phyloP scores from a whole-genome alignment of 1,140 invertebrate genomes.

The Ditylenchus dipsaci region DNA sequence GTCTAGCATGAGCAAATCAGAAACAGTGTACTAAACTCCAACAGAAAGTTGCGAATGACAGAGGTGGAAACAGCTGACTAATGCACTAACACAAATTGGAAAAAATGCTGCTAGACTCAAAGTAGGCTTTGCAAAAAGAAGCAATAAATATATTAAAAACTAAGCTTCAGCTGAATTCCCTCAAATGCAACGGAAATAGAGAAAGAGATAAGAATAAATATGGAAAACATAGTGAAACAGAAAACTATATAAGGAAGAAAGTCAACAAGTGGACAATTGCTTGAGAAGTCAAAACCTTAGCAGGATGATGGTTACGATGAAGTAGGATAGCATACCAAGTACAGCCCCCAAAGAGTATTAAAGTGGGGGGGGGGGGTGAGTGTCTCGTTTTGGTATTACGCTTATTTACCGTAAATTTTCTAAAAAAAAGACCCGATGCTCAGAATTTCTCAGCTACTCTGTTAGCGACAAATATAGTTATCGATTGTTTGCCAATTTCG shows the following conservation, averaged over 20 bases:
- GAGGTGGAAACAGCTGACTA: constrained; percentile 55
- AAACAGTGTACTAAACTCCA: constrained; percentile 46
- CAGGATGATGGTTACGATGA: constrained; percentile 55
- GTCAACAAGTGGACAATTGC: constrained; percentile 37
- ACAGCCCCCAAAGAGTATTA: too few relatives aligned
- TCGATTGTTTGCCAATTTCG: too few relatives aligned
- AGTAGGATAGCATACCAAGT: constrained; percentile 55
- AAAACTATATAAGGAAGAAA: constrained; percentile 49
- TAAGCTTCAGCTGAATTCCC: constrained; percentile 37
- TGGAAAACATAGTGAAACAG: constrained; percentile 49
- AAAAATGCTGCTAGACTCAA: constrained; percentile 46
- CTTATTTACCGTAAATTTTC: too few relatives aligned
- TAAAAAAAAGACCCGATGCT: too few relatives aligned
- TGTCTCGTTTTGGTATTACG: too few relatives aligned
- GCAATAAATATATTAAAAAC: neutral
- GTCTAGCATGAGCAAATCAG: constrained; percentile 43
- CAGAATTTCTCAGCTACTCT: too few relatives aligned
- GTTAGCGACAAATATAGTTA: too few relatives aligned
- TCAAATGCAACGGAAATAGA: constrained; percentile 41
- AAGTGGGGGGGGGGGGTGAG: too few relatives aligned
- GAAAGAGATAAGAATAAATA: constrained; percentile 38
- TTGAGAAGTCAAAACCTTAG: constrained; percentile 47
- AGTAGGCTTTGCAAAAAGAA: constrained; percentile 19
- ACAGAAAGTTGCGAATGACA: constrained; percentile 51
- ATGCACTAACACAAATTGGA: constrained; percentile 46